Evolutionary conservation across 1,140 invertebrate genomes (phyloP), one percentile per base, ranked within the genome.

Genomic region (Cepaea nemoralis): DNA sequence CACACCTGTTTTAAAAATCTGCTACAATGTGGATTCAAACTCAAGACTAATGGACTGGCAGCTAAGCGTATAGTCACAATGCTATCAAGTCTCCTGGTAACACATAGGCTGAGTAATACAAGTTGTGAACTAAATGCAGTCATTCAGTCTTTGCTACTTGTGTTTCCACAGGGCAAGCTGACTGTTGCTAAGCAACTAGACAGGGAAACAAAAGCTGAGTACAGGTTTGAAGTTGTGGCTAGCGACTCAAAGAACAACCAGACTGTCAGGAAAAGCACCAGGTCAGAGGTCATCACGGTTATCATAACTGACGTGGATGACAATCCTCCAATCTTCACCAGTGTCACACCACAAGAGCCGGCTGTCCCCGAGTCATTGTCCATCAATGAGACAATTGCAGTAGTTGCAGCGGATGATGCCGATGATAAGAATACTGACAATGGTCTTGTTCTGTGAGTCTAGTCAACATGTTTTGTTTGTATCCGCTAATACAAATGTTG

Each of bases 261-360:
- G 37, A 40, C 67, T 5, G 67, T 55, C 24, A 48, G 45, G 19
- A 59, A 80, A 33, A 71, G 67, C 35, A 73, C 19, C 1, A 35
- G 63, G 12, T 42, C 59, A 14, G 79, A 85, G 19, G 66, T 79
- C 8, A 84, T 88, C 55, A 80, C 77, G n/a, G 82, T 88, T 35
- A 71, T 71, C 16, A 37, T 88, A 0, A 67, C 55, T 0, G 88
- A 89, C 77, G 84, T 88, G 50, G 86, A 89, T 77, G 88, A 89
- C 82, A 89, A 89, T 69, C 76, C 75, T 14, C 88, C 88, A n/a
- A 70, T 81, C 31, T 85, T 88, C 45, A 82, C 63, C 0, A 70
- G 77, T 1, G 80, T 81, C 31, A 59, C 67, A n/a, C 59, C 81
- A 45, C 66, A 27, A 37, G 66, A 67, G 5, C 83, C 84, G 39